Evolutionary conservation across 2,797 vertebrate genomes (phyloP).

Genomic region (Pseudochaenichthys georgianus): DNA sequence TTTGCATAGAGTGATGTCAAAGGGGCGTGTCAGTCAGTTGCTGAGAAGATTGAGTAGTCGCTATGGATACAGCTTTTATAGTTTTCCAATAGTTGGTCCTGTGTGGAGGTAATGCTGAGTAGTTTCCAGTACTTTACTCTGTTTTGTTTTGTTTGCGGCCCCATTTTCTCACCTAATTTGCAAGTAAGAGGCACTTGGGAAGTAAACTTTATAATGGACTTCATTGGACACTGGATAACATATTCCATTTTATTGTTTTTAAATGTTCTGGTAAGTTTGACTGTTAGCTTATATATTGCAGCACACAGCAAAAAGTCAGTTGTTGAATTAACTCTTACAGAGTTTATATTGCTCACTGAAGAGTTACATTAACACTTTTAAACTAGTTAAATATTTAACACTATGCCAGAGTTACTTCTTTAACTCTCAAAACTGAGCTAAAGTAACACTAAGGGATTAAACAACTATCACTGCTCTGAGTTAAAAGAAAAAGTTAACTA

Average conservation of each 20-base stretch:
- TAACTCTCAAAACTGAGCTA: too few relatives aligned
- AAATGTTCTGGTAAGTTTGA: constrained; percentile 76
- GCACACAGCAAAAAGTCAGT: too few relatives aligned
- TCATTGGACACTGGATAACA: constrained; percentile 45
- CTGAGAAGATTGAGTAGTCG: constrained; percentile 56
- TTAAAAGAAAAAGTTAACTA: too few relatives aligned
- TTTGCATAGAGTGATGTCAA: constrained; percentile 67
- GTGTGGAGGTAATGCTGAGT: constrained; percentile 32
- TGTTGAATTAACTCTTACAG: too few relatives aligned
- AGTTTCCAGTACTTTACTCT: constrained; percentile 36
- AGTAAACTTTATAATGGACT: constrained; percentile 66
- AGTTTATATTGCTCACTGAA: too few relatives aligned
- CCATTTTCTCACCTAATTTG: constrained; percentile 16
- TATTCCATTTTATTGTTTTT: constrained; percentile 43
- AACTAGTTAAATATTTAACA: too few relatives aligned
- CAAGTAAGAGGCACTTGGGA: constrained; percentile 16
- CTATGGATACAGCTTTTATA: constrained; percentile 72
- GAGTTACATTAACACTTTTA: too few relatives aligned
- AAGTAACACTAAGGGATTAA: too few relatives aligned
- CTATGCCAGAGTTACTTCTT: too few relatives aligned
- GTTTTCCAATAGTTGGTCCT: constrained; percentile 51
- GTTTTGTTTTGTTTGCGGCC: constrained; percentile 19
- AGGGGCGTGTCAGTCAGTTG: constrained; percentile 65
- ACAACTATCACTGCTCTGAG: too few relatives aligned
- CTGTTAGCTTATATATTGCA: background rate